A percentile compares a stretch with the other conserved stretches of the same genome.
These are phyloP conservation scores for Chalcosyrphus nemorum DNA, from an alignment of 2,888 invertebrate genomes.

Conservation along the genomic window DNA sequence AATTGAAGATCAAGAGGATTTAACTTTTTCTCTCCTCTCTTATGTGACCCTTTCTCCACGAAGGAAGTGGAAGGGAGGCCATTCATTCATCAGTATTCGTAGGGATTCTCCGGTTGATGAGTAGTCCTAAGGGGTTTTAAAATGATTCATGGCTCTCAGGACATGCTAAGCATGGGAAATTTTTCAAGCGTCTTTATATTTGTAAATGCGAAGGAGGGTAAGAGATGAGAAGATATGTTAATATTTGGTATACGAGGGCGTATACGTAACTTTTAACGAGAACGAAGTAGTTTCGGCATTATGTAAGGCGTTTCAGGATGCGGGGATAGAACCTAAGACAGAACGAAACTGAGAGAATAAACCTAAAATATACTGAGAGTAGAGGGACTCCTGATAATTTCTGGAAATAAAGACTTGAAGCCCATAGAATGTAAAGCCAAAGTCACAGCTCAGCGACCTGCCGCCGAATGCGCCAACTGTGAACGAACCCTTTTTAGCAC, in stretches of 20 bases:
- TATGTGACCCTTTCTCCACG: background rate
- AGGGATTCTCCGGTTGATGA: background rate
- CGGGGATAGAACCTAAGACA: no score
- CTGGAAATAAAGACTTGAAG: no score
- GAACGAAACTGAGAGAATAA: no score
- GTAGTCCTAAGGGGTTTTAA: background rate
- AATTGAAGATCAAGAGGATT: conserved; percentile 44
- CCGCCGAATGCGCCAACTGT: no score
- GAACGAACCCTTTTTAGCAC: no score
- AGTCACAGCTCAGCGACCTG: no score
- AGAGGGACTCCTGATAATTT: no score
- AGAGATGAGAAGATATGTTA: background rate
- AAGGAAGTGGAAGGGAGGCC: background rate
- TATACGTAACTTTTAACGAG: background rate
- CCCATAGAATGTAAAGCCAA: no score
- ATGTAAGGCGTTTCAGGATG: no score
- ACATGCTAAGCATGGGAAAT: background rate
- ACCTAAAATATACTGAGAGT: no score
- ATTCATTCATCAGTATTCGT: background rate
- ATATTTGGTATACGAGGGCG: background rate
- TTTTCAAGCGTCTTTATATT: background rate
- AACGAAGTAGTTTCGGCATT: no score
- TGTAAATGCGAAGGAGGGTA: background rate
- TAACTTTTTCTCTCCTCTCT: conserved; percentile 14
- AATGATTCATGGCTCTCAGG: background rate